These are phyloP conservation scores for Lycaena phlaeas DNA, from an alignment of 2,888 invertebrate genomes.

Conservation along the genomic window DNA sequence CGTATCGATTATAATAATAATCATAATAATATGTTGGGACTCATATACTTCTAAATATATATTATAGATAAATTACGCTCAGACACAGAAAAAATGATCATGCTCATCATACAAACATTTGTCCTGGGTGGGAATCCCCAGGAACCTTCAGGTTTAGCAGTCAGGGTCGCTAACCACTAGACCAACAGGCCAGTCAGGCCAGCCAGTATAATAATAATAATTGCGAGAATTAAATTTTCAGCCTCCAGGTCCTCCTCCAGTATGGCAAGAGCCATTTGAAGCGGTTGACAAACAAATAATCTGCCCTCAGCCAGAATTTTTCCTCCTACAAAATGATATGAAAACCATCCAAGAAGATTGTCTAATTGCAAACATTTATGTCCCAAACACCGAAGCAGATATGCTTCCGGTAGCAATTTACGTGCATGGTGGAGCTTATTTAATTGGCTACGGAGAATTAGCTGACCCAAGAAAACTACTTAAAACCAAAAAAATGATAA, in stretches of 20 bases:
- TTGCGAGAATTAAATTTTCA: background rate
- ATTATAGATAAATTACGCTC: background rate
- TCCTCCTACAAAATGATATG: too few relatives aligned
- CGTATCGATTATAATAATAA: too few relatives aligned
- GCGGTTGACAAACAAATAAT: background rate
- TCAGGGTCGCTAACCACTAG: too few relatives aligned
- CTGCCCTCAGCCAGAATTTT: background rate
- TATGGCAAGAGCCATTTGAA: background rate
- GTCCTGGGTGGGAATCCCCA: too few relatives aligned
- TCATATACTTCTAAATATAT: background rate
- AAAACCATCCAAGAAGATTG: background rate
- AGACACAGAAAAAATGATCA: background rate
- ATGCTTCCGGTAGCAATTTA: background rate
- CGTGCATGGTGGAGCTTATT: background rate
- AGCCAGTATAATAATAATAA: background rate
- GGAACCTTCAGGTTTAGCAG: background rate
- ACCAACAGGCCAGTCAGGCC: too few relatives aligned
- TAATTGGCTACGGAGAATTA: background rate
- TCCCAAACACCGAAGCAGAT: background rate
- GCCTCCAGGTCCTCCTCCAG: background rate
- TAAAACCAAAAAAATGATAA: background rate
- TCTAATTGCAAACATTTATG: background rate
- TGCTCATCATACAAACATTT: background rate
- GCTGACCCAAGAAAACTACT: background rate
- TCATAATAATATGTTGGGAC: too few relatives aligned